Evolutionary conservation across 2,888 invertebrate species (phyloP).

Genomic region (Callyntrura guangdongensis): DNA sequence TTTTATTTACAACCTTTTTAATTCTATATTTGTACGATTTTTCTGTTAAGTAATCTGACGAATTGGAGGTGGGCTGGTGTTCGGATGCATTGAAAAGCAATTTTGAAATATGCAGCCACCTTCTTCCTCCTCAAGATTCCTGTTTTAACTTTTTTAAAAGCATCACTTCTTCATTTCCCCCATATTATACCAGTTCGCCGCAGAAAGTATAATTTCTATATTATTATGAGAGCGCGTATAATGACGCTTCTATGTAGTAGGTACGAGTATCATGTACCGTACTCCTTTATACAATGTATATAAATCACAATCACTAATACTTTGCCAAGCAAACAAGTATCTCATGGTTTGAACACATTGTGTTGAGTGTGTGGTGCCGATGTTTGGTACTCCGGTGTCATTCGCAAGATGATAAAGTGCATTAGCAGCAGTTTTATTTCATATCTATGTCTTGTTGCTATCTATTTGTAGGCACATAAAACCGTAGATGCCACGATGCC

Average conservation of each 20-base stretch:
- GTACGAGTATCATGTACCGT: neutral
- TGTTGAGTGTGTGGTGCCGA: constrained; percentile 57
- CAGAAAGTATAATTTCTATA: neutral
- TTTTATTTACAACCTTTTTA: constrained; percentile 20
- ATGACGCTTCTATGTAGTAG: neutral
- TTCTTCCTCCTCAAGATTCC: constrained; percentile 50
- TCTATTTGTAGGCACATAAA: constrained; percentile 8
- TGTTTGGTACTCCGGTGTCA: constrained; percentile 73
- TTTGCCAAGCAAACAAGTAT: constrained; percentile 32
- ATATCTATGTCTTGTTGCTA: constrained; percentile 65
- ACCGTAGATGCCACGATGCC: neutral
- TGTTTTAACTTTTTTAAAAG: constrained; percentile 78
- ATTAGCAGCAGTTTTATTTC: constrained; percentile 69
- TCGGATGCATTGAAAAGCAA: constrained; percentile 22
- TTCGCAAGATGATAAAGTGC: constrained; percentile 76
- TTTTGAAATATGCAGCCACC: constrained; percentile 14
- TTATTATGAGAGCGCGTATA: neutral
- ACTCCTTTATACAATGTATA: no score
- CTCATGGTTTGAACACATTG: neutral
- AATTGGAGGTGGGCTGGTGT: constrained; percentile 45
- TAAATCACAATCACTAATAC: neutral
- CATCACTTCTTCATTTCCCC: constrained; percentile 74
- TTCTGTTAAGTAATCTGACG: constrained; percentile 24
- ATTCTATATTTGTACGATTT: constrained; percentile 24
- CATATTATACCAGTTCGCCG: constrained; percentile 49